phyloP scores from a whole-genome alignment of 2,888 invertebrate genomes.

The Lamellibrachia satsuma region DNA sequence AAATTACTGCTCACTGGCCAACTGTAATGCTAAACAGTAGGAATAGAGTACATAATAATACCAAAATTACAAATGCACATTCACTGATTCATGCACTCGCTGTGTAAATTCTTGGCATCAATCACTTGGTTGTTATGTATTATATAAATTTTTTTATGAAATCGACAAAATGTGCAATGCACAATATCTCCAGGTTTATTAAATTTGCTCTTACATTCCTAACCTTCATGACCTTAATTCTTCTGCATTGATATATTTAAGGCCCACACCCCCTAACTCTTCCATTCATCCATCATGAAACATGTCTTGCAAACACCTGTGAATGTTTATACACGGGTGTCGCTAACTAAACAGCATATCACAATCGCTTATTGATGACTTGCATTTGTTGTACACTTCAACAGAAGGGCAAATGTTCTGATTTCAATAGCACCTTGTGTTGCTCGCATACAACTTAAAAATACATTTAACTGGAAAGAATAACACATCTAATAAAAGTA shows the following conservation, averaged over 20 bases:
- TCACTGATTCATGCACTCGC: not conserved
- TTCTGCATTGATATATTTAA: not conserved
- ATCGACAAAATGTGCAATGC: not conserved
- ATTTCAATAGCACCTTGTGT: not conserved
- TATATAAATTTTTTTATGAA: too few relatives aligned
- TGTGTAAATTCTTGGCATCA: not conserved
- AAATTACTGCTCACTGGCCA: not conserved
- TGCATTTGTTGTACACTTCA: not conserved
- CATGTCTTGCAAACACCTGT: not conserved
- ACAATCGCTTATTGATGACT: not conserved
- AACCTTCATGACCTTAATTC: not conserved
- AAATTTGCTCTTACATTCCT: not conserved
- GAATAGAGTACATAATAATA: not conserved
- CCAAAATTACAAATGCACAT: not conserved
- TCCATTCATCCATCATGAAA: not conserved
- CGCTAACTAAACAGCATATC: not conserved
- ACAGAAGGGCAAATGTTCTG: not conserved
- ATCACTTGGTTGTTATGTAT: too few relatives aligned
- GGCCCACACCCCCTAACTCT: not conserved
- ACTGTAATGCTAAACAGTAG: not conserved
- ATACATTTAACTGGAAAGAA: not conserved
- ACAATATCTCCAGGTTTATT: not conserved
- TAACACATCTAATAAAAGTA: not conserved
- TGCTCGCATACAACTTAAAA: not conserved
- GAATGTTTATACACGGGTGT: not conserved